Base-by-base conservation (phyloP, 2,113 vertebrate genomes). In the Erythrocercus mccallii region DNA sequence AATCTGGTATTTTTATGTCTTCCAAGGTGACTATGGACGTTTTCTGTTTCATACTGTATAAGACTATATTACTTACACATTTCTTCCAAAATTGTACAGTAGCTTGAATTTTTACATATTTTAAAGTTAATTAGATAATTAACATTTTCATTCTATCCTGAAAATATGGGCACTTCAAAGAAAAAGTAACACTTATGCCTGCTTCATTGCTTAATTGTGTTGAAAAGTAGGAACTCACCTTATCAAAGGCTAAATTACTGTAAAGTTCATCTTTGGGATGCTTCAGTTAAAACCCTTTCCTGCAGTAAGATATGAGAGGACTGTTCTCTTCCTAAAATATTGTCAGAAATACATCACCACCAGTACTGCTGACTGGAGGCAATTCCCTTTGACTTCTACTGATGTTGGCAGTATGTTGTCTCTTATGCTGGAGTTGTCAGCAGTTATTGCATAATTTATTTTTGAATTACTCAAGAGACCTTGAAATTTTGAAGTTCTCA, bases 401-500 rank as follows among this genome's bases (percentile, higher is more conserved):
- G 48, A 21, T 56, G 22, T 5, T 91, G 81, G 47, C 18, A 61
- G 37, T 45, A 58, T 30, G 37, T 44, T 42, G 35, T 42, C 77
- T 94, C 56, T 28, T 60, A 11, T 27, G 65, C 18, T 66, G 3
- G 11, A 68, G 23, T 48, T 82, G 71, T 70, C 78, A 54, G 73
- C 82, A 93, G 77, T 80, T 90, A 93, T 22, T 72, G 73, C 40
- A 45, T 78, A 85, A 90, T 82, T 81, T 92, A 83, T 84, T 93
- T 90, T 56, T 23, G 1, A 47, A 73, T 64, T 88, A 33, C 44
- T 94, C 12, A 5, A 56, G 51, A 74, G 77, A 94, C 69, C 42
- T 95, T 76, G 64, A 80, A 72, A 72, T 80, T 54, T 66, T 3
- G 2, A 84, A 47, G 31, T 71, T 86, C 57, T 69, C 57, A 88